Percentiles rank a stretch among this genome's conserved stretches.
phyloP scores from a whole-genome alignment of 2,113 vertebrate genomes.

The Toxotes jaculatrix region DNA sequence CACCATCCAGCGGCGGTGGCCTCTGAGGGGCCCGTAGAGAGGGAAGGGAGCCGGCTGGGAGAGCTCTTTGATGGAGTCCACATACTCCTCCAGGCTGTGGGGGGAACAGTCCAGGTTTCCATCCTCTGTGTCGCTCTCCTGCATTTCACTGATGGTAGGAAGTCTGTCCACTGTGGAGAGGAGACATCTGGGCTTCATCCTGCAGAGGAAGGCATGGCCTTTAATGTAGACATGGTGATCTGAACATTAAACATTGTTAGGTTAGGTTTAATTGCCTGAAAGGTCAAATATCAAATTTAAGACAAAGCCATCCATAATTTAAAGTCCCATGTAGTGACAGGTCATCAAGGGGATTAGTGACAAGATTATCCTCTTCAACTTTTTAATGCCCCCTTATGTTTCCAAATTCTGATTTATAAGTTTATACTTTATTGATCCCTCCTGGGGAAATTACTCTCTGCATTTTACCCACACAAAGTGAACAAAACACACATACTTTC shows the following conservation, averaged over 20 bases:
- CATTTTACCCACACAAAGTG: too few species aligned
- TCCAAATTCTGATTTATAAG: too few species aligned
- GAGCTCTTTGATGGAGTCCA: slow-evolving; percentile 77
- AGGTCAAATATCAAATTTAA: neutral
- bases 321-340: too few species aligned
- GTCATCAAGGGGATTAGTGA: too few species aligned
- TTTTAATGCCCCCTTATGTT: too few species aligned
- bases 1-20: slow-evolving; percentile 45
- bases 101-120: neutral
- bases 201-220: slow-evolving; percentile 2
- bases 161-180: slow-evolving; percentile 67
- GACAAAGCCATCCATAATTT: neutral
- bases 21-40: slow-evolving; percentile 68
- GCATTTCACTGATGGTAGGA: slow-evolving; percentile 73
- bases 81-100: slow-evolving; percentile 73
- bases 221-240: neutral
- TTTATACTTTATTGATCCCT: too few species aligned
- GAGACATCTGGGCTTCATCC: slow-evolving; percentile 71
- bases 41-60: slow-evolving; percentile 71
- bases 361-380: too few species aligned
- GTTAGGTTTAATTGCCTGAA: neutral
- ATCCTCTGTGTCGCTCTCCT: slow-evolving; percentile 54
- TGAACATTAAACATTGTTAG: neutral
- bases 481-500: too few species aligned
- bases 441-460: too few species aligned